Evolutionary conservation across 2,113 vertebrate genomes (phyloP).

Genomic region (Odobenus rosmarus): DNA sequence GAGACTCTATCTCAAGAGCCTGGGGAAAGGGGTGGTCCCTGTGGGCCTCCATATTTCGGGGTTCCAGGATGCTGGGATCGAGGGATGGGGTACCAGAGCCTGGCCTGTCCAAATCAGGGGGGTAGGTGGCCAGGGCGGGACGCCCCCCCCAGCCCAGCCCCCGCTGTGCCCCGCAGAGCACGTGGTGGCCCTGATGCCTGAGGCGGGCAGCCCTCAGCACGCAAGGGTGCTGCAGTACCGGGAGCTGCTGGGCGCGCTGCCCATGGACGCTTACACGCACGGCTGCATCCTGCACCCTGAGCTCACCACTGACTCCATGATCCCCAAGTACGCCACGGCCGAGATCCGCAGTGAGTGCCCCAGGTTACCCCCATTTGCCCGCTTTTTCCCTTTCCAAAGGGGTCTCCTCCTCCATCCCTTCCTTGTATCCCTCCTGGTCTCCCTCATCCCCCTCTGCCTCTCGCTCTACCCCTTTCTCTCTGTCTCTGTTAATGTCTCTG

Average conservation of each 20-base stretch:
- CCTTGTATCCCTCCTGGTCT: not conserved
- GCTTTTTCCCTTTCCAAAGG: rapidly evolving
- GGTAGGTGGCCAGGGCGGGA: not conserved
- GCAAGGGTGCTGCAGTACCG: constrained; percentile 95
- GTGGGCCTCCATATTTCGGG: not conserved
- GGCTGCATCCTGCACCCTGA: constrained; percentile 99
- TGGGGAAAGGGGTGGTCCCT: not conserved
- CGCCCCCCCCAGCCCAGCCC: not conserved
- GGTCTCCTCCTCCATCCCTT: too few relatives aligned
- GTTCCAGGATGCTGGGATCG: not conserved
- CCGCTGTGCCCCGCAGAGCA: constrained; percentile 85
- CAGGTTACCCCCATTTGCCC: not conserved
- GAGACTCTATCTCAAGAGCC: not conserved
- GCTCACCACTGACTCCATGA: constrained; percentile 99
- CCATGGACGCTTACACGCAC: constrained; percentile 99
- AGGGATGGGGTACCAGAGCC: not conserved
- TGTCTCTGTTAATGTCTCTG: not conserved
- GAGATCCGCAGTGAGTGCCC: constrained; percentile 99
- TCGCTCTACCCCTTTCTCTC: not conserved
- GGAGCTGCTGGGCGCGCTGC: constrained; percentile 95
- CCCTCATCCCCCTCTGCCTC: not conserved
- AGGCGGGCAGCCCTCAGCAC: constrained; percentile 90
- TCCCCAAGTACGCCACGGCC: constrained; percentile 99
- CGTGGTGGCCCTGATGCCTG: constrained; percentile 93
- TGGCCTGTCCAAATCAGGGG: not conserved